Conservation (phyloP, 2,113 vertebrate genomes). For the Etheostoma cragini region DNA sequence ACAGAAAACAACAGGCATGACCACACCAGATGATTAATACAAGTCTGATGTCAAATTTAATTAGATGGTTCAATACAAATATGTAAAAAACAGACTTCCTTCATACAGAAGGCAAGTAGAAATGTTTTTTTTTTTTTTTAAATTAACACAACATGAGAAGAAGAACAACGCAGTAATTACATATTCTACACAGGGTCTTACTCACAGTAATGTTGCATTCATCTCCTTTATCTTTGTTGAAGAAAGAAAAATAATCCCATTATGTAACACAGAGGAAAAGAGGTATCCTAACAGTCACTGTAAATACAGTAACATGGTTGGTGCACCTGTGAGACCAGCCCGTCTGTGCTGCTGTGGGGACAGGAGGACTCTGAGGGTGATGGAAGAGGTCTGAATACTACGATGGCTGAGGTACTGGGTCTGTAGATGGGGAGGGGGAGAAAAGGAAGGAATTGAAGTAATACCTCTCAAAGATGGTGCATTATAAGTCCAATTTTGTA, state of each 20-base stretch:
- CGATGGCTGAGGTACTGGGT: conserved; percentile 65
- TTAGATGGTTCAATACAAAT: conserved; percentile 32
- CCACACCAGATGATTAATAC: conserved; percentile 45
- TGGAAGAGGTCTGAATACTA: conserved; percentile 46
- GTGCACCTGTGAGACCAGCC: conserved; percentile 1
- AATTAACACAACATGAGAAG: not conserved
- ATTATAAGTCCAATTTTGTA: not conserved
- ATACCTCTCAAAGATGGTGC: not conserved
- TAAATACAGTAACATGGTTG: conserved; percentile 11
- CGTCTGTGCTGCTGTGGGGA: conserved; percentile 10
- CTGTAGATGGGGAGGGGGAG: conserved; percentile 46
- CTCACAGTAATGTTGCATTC: conserved; percentile 13
- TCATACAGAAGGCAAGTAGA: not conserved
- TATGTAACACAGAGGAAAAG: conserved; percentile 5
- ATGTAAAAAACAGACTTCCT: conserved; percentile 17
- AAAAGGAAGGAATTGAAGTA: conserved; percentile 11
- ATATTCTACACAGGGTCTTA: conserved; percentile 8
- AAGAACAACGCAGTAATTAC: conserved; percentile 8
- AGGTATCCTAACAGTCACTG: conserved; percentile 1
- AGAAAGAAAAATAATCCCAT: conserved; percentile 6
- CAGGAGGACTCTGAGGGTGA: not conserved
- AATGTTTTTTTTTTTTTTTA: conserved; percentile 33
- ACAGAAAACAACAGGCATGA: conserved; percentile 51
- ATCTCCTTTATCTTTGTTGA: not conserved
- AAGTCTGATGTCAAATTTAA: conserved; percentile 46